A percentile compares a stretch with the other conserved stretches of the same genome.
phyloP scores from a whole-genome alignment of 2,888 invertebrate genomes.

The Cheilosia pagana region DNA sequence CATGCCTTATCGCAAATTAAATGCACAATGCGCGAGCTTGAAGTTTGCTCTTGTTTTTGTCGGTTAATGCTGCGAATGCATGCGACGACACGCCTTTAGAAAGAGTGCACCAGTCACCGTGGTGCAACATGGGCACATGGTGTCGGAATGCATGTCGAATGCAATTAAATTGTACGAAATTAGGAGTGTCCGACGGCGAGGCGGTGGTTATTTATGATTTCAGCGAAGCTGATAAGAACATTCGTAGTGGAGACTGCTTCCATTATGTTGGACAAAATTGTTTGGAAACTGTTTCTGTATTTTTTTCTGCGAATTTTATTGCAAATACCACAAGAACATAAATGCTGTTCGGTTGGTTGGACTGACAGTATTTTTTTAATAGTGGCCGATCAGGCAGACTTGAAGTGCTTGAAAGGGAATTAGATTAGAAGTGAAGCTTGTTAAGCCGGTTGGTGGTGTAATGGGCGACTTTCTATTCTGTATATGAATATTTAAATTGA shows the following conservation, averaged over 20 bases:
- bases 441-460: not conserved
- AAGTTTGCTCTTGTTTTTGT: constrained; percentile 61
- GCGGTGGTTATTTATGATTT: constrained; percentile 54
- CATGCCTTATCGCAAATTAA: constrained; percentile 68
- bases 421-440: not conserved
- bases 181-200: constrained; percentile 61
- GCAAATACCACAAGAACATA: constrained; percentile 8
- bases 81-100: constrained; percentile 72
- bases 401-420: not conserved
- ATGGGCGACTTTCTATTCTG: too few relatives aligned
- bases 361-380: not conserved
- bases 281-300: constrained; percentile 4
- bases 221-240: constrained; percentile 49
- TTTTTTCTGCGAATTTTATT: constrained; percentile 3
- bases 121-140: constrained; percentile 60
- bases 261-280: constrained; percentile 40
- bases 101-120: not conserved
- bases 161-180: constrained; percentile 73
- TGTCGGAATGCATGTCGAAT: constrained; percentile 74
- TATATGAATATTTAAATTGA: too few relatives aligned
- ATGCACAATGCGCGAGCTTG: constrained; percentile 58
- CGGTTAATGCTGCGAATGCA: constrained; percentile 60
- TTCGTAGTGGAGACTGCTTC: not conserved
- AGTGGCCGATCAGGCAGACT: not conserved
- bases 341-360: constrained; percentile 2